phyloP scores from a whole-genome alignment of 2,888 invertebrate species.

The Watsonalla binaria region DNA sequence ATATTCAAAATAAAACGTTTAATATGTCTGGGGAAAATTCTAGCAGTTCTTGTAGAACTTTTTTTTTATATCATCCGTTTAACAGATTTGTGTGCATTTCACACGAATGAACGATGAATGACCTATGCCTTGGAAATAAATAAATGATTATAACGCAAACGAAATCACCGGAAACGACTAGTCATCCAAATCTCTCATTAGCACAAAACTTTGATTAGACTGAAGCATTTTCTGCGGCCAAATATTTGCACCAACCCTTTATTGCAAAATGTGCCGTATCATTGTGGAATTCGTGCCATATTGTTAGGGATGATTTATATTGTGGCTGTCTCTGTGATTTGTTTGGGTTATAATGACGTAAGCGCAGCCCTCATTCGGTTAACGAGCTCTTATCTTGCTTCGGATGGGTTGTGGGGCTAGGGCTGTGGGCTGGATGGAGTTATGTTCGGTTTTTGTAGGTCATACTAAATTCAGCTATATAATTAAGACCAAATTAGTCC shows the following conservation, averaged over 20 bases:
- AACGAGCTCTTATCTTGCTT: conserved; percentile 15
- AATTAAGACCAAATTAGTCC: no score
- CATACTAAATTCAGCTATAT: background rate
- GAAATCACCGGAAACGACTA: no score
- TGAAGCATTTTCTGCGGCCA: background rate
- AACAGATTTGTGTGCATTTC: no score
- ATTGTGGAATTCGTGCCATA: conserved; percentile 7
- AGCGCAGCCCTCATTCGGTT: conserved; percentile 8
- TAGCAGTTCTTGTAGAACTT: no score
- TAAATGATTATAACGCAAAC: no score
- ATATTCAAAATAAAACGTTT: no score
- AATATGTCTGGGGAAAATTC: no score
- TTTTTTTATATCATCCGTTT: no score
- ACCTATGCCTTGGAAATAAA: no score
- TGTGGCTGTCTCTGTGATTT: conserved; percentile 21
- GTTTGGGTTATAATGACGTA: conserved; percentile 20
- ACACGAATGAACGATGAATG: no score
- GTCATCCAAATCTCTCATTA: background rate
- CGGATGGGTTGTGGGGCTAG: background rate
- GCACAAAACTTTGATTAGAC: background rate
- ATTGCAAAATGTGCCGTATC: background rate
- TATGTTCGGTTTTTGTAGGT: background rate
- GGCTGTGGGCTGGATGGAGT: background rate
- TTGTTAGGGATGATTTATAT: conserved; percentile 22
- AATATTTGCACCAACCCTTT: background rate